Conservation (phyloP, 1,140 invertebrate genomes). For the Atta colombica region DNA sequence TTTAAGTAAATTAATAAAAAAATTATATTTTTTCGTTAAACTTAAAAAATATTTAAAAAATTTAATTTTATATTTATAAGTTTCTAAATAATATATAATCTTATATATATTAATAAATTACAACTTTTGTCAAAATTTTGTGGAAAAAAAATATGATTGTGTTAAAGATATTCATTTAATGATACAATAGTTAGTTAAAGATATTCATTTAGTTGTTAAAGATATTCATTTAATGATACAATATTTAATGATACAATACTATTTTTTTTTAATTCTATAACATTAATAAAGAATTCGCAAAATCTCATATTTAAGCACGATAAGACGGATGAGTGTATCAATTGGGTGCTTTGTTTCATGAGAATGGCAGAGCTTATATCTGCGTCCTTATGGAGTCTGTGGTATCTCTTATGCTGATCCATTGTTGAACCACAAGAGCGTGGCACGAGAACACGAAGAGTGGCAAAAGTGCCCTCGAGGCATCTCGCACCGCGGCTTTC, state of each 20-base stretch:
- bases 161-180: neutral
- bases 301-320: neutral
- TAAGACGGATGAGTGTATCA: slow-evolving; percentile 9
- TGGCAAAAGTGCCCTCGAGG: slow-evolving; percentile 82
- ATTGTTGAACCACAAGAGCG: slow-evolving; percentile 74
- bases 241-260: neutral
- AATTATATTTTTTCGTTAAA: too few relatives aligned
- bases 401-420: slow-evolving; percentile 71
- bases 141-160: neutral
- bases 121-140: neutral
- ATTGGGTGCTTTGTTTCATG: slow-evolving; percentile 48
- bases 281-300: neutral
- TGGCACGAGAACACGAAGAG: slow-evolving; percentile 78
- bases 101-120: too few relatives aligned
- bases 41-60: too few relatives aligned
- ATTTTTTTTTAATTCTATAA: neutral
- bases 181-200: neutral
- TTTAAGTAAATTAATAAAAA: too few relatives aligned
- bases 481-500: slow-evolving; percentile 77
- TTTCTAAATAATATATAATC: too few relatives aligned
- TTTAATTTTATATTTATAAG: too few relatives aligned
- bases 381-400: slow-evolving; percentile 38
- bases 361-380: slow-evolving; percentile 43
- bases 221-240: neutral
- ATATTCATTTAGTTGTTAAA: neutral